Percentiles rank a stretch among this genome's conserved stretches.
Evolutionary conservation across 2,888 invertebrate genomes (phyloP).

Genomic region (Trisateles emortualis): DNA sequence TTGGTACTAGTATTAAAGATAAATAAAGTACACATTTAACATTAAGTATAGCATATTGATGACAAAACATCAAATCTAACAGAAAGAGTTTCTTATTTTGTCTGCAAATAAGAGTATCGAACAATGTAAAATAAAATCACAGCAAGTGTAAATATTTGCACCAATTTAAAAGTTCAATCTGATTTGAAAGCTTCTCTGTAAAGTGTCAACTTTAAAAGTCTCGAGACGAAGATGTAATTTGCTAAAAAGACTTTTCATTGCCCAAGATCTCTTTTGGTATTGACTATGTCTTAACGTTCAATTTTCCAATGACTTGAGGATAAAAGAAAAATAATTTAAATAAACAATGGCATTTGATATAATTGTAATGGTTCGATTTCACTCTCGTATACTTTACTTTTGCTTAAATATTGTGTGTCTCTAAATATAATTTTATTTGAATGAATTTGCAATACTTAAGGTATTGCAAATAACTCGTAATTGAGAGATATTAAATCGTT

Average conservation of each 20-base stretch:
- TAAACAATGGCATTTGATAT: conserved; percentile 12
- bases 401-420: conserved; percentile 2
- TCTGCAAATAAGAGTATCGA: conserved; percentile 19
- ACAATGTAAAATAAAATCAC: conserved; percentile 14
- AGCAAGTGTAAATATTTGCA: conserved; percentile 24
- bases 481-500: too few species aligned
- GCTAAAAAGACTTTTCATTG: conserved; percentile 50
- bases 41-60: too few species aligned
- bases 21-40: too few species aligned
- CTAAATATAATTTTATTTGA: conserved; percentile 2
- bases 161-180: conserved; percentile 37
- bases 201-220: conserved; percentile 42
- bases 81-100: background rate
- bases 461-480: too few species aligned
- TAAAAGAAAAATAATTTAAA: conserved; percentile 19
- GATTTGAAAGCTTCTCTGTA: conserved; percentile 40
- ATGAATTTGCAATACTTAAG: background rate
- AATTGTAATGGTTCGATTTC: conserved; percentile 1
- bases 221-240: conserved; percentile 50
- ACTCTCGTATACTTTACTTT: conserved; percentile 6
- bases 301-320: conserved; percentile 24
- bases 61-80: background rate
- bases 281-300: conserved; percentile 27
- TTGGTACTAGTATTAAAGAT: too few species aligned
- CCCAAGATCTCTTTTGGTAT: conserved; percentile 34